phyloP scores from a whole-genome alignment of 1,140 invertebrate genomes.

The Drosophila tani region DNA sequence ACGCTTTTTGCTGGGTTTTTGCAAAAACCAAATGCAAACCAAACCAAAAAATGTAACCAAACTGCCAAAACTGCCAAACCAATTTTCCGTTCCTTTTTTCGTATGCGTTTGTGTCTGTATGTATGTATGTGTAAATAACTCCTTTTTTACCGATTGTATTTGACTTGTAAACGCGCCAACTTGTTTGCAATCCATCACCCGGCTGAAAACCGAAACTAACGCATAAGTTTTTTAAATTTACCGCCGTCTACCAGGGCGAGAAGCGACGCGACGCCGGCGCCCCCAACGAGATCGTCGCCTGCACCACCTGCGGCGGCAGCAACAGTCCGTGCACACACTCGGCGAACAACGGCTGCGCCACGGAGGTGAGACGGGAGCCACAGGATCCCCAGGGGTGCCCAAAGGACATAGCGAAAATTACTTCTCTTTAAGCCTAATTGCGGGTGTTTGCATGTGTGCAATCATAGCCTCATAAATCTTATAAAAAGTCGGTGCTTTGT shows the following conservation, averaged over 20 bases:
- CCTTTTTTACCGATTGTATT: slow-evolving; percentile 46
- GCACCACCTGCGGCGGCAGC: slow-evolving; percentile 90
- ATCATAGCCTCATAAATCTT: background rate
- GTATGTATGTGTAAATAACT: slow-evolving; percentile 59
- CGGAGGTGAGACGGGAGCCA: slow-evolving; percentile 88
- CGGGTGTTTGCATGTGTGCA: background rate
- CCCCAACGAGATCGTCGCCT: slow-evolving; percentile 92
- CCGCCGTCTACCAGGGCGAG: slow-evolving; percentile 88
- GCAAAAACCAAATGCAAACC: slow-evolving; percentile 66
- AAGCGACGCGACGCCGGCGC: slow-evolving; percentile 91
- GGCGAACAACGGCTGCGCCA: slow-evolving; percentile 93
- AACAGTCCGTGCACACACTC: slow-evolving; percentile 93
- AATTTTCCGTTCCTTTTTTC: slow-evolving; percentile 59
- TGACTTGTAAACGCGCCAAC: slow-evolving; percentile 47
- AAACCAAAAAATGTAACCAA: slow-evolving; percentile 54
- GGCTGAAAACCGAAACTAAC: slow-evolving; percentile 53
- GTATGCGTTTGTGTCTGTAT: slow-evolving; percentile 56
- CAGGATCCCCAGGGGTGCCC: background rate
- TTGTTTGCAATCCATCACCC: slow-evolving; percentile 37
- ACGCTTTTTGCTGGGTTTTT: slow-evolving; percentile 72
- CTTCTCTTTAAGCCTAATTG: background rate
- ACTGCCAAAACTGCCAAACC: slow-evolving; percentile 57
- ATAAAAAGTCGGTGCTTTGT: background rate
- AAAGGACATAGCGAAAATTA: slow-evolving; percentile 3
- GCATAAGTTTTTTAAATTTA: slow-evolving; percentile 83